Conservation (phyloP, 2,113 vertebrate species). For the Pipra filicauda region DNA sequence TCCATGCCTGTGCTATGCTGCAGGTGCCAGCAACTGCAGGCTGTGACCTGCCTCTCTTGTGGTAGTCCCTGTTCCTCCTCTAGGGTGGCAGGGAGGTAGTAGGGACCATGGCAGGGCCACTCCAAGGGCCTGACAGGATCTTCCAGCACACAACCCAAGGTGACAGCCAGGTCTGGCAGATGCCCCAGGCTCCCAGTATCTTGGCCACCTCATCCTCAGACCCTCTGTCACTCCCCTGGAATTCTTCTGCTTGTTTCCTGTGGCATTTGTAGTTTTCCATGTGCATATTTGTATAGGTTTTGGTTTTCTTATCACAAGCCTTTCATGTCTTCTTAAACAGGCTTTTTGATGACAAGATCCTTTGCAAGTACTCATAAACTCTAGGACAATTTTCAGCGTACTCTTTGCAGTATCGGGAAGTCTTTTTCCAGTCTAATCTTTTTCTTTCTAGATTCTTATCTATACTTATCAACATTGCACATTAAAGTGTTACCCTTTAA, state of each 20-base stretch:
- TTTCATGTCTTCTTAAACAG: background rate
- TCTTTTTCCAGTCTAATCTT: background rate
- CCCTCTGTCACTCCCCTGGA: background rate
- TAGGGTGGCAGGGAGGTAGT: background rate
- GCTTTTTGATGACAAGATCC: background rate
- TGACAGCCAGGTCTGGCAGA: background rate
- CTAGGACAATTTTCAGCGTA: background rate
- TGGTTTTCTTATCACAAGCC: background rate
- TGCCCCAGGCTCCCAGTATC: background rate
- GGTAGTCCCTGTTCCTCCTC: background rate
- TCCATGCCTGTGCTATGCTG: background rate
- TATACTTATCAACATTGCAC: background rate
- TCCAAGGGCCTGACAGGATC: background rate
- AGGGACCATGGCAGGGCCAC: background rate
- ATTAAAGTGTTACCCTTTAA: background rate
- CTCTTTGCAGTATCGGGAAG: background rate
- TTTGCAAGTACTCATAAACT: background rate
- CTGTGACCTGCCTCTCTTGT: fast-evolving
- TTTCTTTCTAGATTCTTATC: background rate
- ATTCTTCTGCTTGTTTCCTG: background rate
- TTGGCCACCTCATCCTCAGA: background rate
- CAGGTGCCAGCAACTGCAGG: background rate
- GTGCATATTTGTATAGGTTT: background rate
- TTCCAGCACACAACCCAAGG: background rate
- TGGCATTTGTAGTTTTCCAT: background rate